These are phyloP conservation scores for Encarsia formosa DNA, from an alignment of 2,888 invertebrate species.

Conservation along the genomic window DNA sequence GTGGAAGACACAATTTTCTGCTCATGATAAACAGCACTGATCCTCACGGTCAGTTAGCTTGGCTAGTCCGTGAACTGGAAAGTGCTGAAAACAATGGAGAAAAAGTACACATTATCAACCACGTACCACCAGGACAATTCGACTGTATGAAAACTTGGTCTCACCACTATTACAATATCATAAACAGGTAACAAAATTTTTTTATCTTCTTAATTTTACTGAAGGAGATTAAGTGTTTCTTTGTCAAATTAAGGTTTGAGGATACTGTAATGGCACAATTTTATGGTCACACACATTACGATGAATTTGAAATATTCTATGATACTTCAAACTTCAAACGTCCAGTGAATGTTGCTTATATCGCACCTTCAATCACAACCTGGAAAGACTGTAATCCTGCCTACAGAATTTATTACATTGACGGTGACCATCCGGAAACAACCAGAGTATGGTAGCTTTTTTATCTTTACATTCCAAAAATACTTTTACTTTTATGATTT, in stretches of 20 bases:
- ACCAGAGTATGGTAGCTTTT: slow-evolving; percentile 73
- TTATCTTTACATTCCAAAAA: too few relatives aligned
- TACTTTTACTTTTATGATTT: too few relatives aligned
- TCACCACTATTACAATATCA: slow-evolving; percentile 84
- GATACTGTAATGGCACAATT: slow-evolving; percentile 22
- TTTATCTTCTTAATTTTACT: background rate
- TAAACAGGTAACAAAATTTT: slow-evolving; percentile 59
- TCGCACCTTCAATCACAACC: slow-evolving; percentile 92
- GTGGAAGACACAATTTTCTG: slow-evolving; percentile 96
- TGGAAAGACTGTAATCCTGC: slow-evolving; percentile 91
- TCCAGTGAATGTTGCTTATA: slow-evolving; percentile 83
- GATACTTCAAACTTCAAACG: slow-evolving; percentile 77
- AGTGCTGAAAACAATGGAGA: slow-evolving; percentile 89
- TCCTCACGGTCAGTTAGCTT: slow-evolving; percentile 89
- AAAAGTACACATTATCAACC: slow-evolving; percentile 93
- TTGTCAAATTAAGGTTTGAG: too few relatives aligned
- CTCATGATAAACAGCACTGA: slow-evolving; percentile 90
- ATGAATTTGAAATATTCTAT: slow-evolving; percentile 91
- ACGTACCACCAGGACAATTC: slow-evolving; percentile 90
- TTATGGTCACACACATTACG: slow-evolving; percentile 45
- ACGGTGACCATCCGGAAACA: slow-evolving; percentile 82
- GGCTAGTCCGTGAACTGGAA: slow-evolving; percentile 91
- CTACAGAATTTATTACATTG: slow-evolving; percentile 92
- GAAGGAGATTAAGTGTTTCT: too few relatives aligned
- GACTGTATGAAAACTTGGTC: slow-evolving; percentile 96